Evolutionary conservation across 30 jellyfish, hydroid and myxozoan species (phyloP).

Genomic region (Aurelia aurita complex sp. Pacific): DNA sequence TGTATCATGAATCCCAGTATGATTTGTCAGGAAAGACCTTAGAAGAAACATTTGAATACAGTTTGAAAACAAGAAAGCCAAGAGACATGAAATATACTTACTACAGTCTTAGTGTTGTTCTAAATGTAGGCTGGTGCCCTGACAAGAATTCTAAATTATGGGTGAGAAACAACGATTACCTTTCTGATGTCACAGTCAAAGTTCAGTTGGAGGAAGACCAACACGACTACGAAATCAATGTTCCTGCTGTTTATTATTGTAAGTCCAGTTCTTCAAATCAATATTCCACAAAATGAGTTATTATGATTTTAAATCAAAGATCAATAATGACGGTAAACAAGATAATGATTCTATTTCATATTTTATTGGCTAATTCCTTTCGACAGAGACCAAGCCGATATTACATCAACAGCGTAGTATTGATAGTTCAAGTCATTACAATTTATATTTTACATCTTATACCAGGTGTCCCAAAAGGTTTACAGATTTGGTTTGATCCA

Average conservation of each 20-base stretch:
- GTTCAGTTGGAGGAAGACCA: constrained; percentile 31
- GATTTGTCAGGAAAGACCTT: constrained; percentile 40
- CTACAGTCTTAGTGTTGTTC: constrained; percentile 51
- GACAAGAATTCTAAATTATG: constrained; percentile 32
- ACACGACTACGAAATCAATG: constrained; percentile 6
- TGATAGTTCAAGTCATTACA: no score
- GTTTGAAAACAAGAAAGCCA: constrained; percentile 46
- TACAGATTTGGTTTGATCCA: no score
- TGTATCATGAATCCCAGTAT: constrained; percentile 12
- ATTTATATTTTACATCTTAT: no score
- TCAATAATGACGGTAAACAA: no score
- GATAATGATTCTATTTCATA: no score
- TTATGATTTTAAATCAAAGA: no score
- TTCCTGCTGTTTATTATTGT: constrained; percentile 52
- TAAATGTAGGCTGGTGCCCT: constrained; percentile 87
- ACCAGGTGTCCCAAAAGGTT: no score
- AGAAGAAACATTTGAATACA: constrained; percentile 20
- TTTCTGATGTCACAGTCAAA: constrained; percentile 23
- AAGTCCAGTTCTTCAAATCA: not conserved
- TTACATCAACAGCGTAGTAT: no score
- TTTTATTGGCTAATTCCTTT: no score
- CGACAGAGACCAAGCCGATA: no score
- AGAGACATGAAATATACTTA: not conserved
- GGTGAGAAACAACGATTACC: constrained; percentile 74
- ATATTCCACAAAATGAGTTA: no score